Percentiles rank a stretch among this genome's conserved stretches.
Evolutionary conservation across 2,888 invertebrate genomes (phyloP).

Genomic region (Sinelater perroti): DNA sequence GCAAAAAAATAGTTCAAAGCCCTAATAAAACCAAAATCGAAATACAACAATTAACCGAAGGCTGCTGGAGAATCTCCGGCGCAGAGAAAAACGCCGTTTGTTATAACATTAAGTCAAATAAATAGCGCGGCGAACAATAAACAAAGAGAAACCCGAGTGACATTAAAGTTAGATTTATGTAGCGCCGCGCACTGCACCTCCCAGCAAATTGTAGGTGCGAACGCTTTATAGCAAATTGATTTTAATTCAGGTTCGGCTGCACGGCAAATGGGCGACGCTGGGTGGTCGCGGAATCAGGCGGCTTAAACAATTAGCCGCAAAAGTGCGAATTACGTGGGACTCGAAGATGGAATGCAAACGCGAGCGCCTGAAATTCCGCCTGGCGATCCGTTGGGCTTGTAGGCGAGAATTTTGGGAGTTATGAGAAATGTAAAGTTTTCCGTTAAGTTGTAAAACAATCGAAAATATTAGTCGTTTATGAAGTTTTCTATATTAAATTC

Average conservation of each 20-base stretch:
- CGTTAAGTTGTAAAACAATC: too few relatives aligned
- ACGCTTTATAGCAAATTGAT: constrained; percentile 21
- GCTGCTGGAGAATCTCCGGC: too few relatives aligned
- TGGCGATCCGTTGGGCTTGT: too few relatives aligned
- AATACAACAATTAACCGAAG: too few relatives aligned
- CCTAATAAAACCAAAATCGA: neutral
- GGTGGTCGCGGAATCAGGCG: constrained; percentile 41
- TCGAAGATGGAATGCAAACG: too few relatives aligned
- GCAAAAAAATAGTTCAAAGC: constrained; percentile 1
- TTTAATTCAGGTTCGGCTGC: constrained; percentile 16
- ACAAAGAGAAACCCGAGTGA: constrained; percentile 23
- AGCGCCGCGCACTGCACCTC: constrained; percentile 5
- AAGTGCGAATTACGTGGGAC: too few relatives aligned
- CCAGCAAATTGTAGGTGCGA: constrained; percentile 19
- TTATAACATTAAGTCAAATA: constrained; percentile 12
- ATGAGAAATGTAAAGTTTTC: too few relatives aligned
- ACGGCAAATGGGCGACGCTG: constrained; percentile 28
- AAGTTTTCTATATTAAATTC: too few relatives aligned
- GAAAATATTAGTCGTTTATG: too few relatives aligned
- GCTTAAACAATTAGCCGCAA: constrained; percentile 40
- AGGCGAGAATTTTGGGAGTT: too few relatives aligned
- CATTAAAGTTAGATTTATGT: constrained; percentile 19
- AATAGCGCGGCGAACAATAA: constrained; percentile 22
- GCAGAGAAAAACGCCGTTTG: too few relatives aligned
- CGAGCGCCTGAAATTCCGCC: too few relatives aligned